These are phyloP conservation scores for Calosoma granatense DNA, from an alignment of 1,140 invertebrate species.

Conservation along the genomic window DNA sequence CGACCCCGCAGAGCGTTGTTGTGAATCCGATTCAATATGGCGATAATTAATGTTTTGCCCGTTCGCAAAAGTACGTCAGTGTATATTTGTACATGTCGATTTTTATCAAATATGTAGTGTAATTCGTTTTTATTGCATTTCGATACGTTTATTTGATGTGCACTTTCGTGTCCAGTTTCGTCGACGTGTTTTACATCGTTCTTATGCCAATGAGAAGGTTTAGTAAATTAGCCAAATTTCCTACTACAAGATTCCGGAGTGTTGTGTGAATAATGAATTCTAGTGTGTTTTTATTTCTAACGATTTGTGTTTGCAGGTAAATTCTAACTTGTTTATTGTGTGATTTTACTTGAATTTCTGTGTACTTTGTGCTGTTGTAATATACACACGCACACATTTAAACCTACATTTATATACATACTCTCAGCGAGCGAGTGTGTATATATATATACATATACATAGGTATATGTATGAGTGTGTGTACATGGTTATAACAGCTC, in stretches of 20 bases:
- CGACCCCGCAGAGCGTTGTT: slow-evolving; percentile 34
- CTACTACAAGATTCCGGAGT: background rate
- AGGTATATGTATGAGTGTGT: background rate
- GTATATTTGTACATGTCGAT: slow-evolving; percentile 10
- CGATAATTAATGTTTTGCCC: slow-evolving; percentile 33
- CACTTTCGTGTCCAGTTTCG: slow-evolving; percentile 14
- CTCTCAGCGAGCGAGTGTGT: no score
- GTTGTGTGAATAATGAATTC: background rate
- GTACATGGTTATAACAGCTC: no score
- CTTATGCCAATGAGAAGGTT: slow-evolving; percentile 7
- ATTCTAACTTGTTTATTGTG: no score
- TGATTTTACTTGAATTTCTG: background rate
- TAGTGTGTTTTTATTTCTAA: background rate
- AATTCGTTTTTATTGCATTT: slow-evolving; percentile 10
- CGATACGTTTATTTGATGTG: slow-evolving; percentile 12
- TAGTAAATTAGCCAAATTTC: background rate
- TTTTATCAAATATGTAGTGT: slow-evolving; percentile 13
- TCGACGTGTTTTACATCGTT: slow-evolving; percentile 2
- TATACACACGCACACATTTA: no score
- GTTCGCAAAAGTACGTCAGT: slow-evolving; percentile 28
- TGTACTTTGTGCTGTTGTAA: slow-evolving; percentile 21
- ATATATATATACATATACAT: slow-evolving; percentile 1
- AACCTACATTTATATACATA: background rate
- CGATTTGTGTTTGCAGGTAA: background rate
- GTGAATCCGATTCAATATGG: slow-evolving; percentile 34